Base-by-base conservation (phyloP, 2,888 invertebrate genomes). In the Tetrapedia diversipes region DNA sequence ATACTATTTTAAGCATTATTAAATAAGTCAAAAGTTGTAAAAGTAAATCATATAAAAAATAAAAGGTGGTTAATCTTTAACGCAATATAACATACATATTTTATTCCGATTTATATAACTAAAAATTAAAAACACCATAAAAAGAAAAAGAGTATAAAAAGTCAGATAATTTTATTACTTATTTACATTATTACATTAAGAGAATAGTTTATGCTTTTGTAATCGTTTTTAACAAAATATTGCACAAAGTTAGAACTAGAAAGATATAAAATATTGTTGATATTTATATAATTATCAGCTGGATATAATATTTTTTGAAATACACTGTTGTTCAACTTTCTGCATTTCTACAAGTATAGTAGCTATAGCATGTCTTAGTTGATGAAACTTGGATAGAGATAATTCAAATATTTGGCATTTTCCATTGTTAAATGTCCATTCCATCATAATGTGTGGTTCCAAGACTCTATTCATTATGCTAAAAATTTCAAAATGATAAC, bases 301-400 rank as follows among this genome's bases (percentile, higher is more conserved):
- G 16, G 74, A 76, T 0, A 66, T 32, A 49, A 87, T 81, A 81
- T 75, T 92, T 85, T 93, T 93, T 79, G 93, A 89, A 19, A 90
- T 87, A 54, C 91, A 90, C 4, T 92, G 91, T 77, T 91, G 92
- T 82, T 93, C 93, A 70, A 93, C 81, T 1, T 90, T 85, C 73
- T 93, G 92, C 84, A 94, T 91, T 85, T 94, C 93, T 66, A 92
- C 92, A 1, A 94, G 88, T 54, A 93, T 83, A 66, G 92, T 87
- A 4, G 94, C 93, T 47, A 94, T 88, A 43, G 92, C 92, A 77
- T 93, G 93, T 11, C 94, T 91, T 53, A 94, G 80, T 56, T 92
- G 91, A 86, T 94, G 94, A 80, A 94, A 94, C 88, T 92, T 92
- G 2, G 92, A 81, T 29, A 93, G 85, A 27, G 93, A 92, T 61